Base-by-base conservation (phyloP, 2,888 invertebrate genomes). In the Masnerella sp. region DNA sequence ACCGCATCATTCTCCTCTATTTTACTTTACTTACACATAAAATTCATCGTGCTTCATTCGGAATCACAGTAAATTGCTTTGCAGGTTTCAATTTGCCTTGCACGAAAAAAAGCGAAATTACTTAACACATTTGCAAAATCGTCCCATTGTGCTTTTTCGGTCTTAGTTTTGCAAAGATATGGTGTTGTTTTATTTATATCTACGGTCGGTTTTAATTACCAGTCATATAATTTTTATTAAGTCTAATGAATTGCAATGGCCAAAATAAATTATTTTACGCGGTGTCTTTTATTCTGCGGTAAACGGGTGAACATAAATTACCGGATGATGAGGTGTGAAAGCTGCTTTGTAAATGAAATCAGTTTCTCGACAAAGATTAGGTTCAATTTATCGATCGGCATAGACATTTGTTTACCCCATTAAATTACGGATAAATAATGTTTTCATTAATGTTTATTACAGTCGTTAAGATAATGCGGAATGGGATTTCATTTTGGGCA, bases 241-340 rank as follows among this genome's bases (percentile, higher is more conserved):
- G 85, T 81, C 85, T 86, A 86, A 86, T 86, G 85, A 86, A 86
- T 86, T 83, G 85, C 84, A 83, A 83, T 82, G 82, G 83, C 79
- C 80, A 79, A 83, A 82, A 83, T 85, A 84, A 85, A 85, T 84
- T 77, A 75, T 81, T 82, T 73, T 70, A 65, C 72, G 65, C 72
- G 70, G 68, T 45, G 52, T 42, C 51, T 70, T 73, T 76, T 76
- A 75, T 64, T 73, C 47, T 32, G 9, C 43, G 17, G 45, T 36
- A 59, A 58, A 15, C 45, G 65, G 40, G 61, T 45, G 72, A 72
- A 75, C 68, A 78, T 78, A 79, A 79, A 78, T 78, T 78, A 76
- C 68, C 49, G 64, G 71, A 74, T 71, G 58, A 70, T 73, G 58
- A 61, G 62, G 34, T 59, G 42, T 47, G 36, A 34, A 15, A 62